phyloP scores from a whole-genome alignment of 1,140 invertebrate species.

The Euura saliciscinereae region DNA sequence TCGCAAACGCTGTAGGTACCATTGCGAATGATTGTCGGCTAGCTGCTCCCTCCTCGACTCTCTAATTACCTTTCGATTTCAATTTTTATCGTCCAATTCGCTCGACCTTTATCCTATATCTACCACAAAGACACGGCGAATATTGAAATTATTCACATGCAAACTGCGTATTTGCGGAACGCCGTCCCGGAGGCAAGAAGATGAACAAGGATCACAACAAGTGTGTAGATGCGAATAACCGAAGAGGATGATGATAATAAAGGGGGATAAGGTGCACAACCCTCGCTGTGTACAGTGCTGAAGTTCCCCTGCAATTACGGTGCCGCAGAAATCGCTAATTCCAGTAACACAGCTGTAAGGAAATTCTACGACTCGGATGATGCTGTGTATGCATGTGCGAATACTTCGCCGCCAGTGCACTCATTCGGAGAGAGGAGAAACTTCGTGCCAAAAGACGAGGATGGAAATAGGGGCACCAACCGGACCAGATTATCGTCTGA shows the following conservation, averaged over 20 bases:
- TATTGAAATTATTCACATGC: neutral
- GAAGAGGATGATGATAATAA: constrained; percentile 6
- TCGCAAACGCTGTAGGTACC: no score
- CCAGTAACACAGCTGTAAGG: constrained; percentile 11
- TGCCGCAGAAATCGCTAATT: constrained; percentile 34
- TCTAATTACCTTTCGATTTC: neutral
- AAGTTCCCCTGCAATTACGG: constrained; percentile 33
- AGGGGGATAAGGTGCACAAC: constrained; percentile 5
- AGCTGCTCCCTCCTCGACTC: neutral
- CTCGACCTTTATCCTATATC: neutral
- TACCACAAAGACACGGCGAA: neutral
- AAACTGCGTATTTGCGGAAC: no score
- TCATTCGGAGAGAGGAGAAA: constrained; percentile 19
- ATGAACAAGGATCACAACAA: constrained; percentile 9
- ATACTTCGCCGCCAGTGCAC: constrained; percentile 16
- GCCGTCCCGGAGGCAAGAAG: no score
- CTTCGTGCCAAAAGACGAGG: constrained; percentile 18
- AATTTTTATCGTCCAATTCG: no score
- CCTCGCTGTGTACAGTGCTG: constrained; percentile 4
- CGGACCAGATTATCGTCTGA: constrained; percentile 53
- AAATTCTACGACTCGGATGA: neutral
- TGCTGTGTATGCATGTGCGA: neutral
- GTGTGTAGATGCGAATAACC: constrained; percentile 15
- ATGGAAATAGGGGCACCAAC: constrained; percentile 2
- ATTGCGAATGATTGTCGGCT: no score